Evolutionary conservation across 1,140 invertebrate genomes (phyloP), one percentile per base, ranked within the genome.

Genomic region (Helicoverpa armigera): DNA sequence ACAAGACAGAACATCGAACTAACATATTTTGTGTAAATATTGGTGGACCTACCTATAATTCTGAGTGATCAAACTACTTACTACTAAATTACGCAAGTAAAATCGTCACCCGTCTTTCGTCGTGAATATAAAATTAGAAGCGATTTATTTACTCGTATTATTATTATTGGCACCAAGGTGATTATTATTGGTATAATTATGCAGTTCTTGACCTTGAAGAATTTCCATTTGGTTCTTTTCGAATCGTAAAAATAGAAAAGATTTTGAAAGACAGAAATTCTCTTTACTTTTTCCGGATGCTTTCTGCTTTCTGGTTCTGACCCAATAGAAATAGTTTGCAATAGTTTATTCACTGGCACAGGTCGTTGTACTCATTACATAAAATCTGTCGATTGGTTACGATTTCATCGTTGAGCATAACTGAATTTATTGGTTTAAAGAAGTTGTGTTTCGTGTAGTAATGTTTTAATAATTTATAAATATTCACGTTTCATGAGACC

Each of bases 321-420:
- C 18, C 63, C 43, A 43, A 10, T 48, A 48, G n/a, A 7, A 2
- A 11, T 9, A 54, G 14, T 58, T 48, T 60, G 5, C 3, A 48
- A 31, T 18, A 16, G 18, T n/a, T 60, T 35, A 35, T 60, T 54
- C 7, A 51, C 48, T 31, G 14, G 7, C 72, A 12, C 16, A 58
- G 72, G 53, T 58, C 72, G 35, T 58, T 74, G 72, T 11, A 43
- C 72, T 74, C 43, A 74, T 74, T 74, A 74, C 60, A 74, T 74
- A 74, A 74, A 74, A 60, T 43, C 53, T 43, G 43, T n/a, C 31
- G 43, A 58, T 74, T 58, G 23, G 54, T 74, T 58, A 43, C 31
- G 31, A 48, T 74, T 58, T 74, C 54, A 50, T 16, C 31, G 72
- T 18, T 35, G 54, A 31, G 35, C 16, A 58, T 58, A 60, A 13